Evolutionary conservation across 2,113 vertebrate species (phyloP).

Genomic region (Nestor notabilis): DNA sequence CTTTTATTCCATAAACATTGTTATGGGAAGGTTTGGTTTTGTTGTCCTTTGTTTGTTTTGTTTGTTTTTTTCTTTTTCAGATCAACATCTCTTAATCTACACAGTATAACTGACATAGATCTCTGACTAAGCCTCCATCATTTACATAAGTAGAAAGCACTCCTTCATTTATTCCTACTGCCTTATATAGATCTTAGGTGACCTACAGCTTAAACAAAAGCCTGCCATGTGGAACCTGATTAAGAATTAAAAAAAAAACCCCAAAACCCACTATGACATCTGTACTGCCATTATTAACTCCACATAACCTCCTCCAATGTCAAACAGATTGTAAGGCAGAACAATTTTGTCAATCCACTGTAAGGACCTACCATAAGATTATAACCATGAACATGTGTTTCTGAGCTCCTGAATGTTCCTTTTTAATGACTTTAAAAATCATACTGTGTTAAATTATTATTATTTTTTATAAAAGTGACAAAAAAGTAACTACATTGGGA

Average conservation of each 20-base stretch:
- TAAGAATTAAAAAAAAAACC: neutral
- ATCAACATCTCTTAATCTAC: neutral
- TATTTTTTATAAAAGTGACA: neutral
- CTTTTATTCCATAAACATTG: neutral
- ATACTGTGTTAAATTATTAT: neutral
- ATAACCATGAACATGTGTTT: neutral
- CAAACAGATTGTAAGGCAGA: neutral
- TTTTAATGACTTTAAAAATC: neutral
- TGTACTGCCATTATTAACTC: neutral
- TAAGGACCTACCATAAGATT: neutral
- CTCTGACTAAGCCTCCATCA: neutral
- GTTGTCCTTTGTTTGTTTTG: neutral
- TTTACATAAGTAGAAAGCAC: neutral
- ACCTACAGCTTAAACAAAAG: neutral
- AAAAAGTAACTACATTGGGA: neutral
- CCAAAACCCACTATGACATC: neutral
- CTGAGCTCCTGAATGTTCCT: neutral
- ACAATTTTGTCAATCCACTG: neutral
- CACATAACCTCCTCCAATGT: slow-evolving; percentile 17
- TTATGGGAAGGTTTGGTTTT: neutral
- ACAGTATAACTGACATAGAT: neutral
- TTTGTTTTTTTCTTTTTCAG: neutral
- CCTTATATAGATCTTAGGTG: neutral
- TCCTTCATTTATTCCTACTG: neutral
- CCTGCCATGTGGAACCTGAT: neutral